These are phyloP conservation scores for Pristionchus mayeri DNA, from an alignment of 2,888 invertebrate species.

Conservation along the genomic window DNA sequence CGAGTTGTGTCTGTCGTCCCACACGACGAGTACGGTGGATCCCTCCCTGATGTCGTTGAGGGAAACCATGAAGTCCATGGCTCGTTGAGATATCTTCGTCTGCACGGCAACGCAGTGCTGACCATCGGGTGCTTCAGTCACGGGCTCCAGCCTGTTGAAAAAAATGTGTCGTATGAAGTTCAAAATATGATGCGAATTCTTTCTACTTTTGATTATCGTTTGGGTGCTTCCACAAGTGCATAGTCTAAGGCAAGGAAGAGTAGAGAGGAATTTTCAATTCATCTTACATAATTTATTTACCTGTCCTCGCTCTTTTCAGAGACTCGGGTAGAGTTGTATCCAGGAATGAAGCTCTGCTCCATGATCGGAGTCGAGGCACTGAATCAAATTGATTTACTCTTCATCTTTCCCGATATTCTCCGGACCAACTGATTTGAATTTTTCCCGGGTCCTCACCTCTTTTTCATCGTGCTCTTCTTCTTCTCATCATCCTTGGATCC, in stretches of 20 bases:
- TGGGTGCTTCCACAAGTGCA: no score
- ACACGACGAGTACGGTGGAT: slow-evolving; percentile 70
- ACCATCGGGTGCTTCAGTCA: background rate
- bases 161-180: no score
- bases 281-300: background rate
- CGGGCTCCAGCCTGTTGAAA: background rate
- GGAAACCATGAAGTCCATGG: slow-evolving; percentile 53
- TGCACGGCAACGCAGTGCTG: background rate
- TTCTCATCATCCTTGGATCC: background rate
- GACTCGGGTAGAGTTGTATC: slow-evolving; percentile 6
- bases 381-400: background rate
- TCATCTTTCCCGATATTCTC: background rate
- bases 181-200: no score
- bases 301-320: slow-evolving; percentile 12
- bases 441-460: background rate
- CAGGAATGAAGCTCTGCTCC: slow-evolving; percentile 49
- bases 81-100: slow-evolving; percentile 4
- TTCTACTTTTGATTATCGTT: no score
- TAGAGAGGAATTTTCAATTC: no score
- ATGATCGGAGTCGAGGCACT: slow-evolving; percentile 18
- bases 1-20: slow-evolving; percentile 68
- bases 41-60: slow-evolving; percentile 69
- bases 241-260: no score
- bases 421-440: no score
- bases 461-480: background rate